phyloP scores from a whole-genome alignment of 2,888 invertebrate genomes.

The Mayetiola destructor region DNA sequence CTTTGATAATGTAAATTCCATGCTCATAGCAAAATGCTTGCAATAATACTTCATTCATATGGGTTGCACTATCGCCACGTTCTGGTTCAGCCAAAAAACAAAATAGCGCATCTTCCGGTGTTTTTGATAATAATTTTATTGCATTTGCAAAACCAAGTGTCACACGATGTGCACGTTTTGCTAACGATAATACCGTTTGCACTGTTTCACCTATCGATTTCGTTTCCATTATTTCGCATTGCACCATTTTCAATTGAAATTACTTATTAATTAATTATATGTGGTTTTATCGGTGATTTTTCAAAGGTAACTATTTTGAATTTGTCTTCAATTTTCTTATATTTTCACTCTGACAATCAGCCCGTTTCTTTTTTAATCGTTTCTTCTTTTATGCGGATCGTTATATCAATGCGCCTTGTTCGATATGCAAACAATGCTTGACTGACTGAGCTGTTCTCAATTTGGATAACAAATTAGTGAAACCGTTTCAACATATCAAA shows the following conservation, averaged over 20 bases:
- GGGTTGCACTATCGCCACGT: conserved; percentile 5
- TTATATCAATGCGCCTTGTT: not conserved
- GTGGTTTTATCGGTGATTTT: not conserved
- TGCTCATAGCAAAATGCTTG: conserved; percentile 14
- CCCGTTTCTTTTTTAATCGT: not conserved
- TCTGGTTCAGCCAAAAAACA: conserved; percentile 12
- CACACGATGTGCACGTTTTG: conserved; percentile 1
- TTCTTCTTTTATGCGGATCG: not conserved
- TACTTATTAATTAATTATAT: not conserved
- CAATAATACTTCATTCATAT: conserved; percentile 13
- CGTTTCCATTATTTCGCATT: conserved; percentile 6
- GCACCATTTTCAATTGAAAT: not conserved
- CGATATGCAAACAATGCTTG: not conserved
- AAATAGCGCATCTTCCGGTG: conserved; percentile 7
- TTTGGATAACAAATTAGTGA: no score
- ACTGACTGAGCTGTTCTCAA: no score
- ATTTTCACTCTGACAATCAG: not conserved
- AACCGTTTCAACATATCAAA: no score
- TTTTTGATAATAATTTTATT: conserved; percentile 13
- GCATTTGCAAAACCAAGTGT: conserved; percentile 7
- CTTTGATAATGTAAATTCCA: conserved; percentile 12
- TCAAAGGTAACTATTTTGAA: not conserved
- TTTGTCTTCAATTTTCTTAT: not conserved
- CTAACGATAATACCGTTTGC: conserved; percentile 2
- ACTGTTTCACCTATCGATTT: conserved; percentile 7